Evolutionary conservation across 1,140 invertebrate genomes (phyloP).

Genomic region (Himalopsyche phryganea): DNA sequence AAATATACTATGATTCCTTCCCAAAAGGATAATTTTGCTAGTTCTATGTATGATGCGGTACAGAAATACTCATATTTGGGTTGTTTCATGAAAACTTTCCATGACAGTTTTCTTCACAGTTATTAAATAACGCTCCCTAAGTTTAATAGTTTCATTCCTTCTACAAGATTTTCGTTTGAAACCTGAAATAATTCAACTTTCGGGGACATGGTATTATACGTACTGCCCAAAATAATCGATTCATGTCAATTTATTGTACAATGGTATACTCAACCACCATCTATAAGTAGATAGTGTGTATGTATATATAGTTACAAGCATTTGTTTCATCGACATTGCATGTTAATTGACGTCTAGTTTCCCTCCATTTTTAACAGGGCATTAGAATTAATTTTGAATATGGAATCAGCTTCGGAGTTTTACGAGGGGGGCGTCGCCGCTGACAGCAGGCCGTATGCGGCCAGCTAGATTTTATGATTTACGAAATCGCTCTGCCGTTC

Average conservation of each 20-base stretch:
- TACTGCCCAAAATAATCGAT: not conserved
- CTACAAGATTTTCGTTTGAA: no score
- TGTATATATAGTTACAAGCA: not conserved
- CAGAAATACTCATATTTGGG: no score
- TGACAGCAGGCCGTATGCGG: constrained; percentile 28
- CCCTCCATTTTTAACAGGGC: constrained; percentile 23
- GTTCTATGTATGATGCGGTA: no score
- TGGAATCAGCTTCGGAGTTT: constrained; percentile 20
- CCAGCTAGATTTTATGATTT: constrained; percentile 30
- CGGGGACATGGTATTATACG: no score
- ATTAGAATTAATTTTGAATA: constrained; percentile 28
- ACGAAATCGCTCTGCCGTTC: constrained; percentile 21
- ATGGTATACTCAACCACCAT: not conserved
- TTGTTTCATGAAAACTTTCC: no score
- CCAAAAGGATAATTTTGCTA: no score
- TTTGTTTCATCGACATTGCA: not conserved
- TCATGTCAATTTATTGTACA: not conserved
- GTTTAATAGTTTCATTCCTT: no score
- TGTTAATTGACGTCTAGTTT: constrained; percentile 22
- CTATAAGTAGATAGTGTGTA: not conserved
- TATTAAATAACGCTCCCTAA: no score
- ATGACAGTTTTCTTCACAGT: no score
- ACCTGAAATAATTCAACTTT: no score
- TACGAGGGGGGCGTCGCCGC: constrained; percentile 32
- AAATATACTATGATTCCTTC: no score